A percentile compares a stretch with the other conserved stretches of the same genome.
phyloP scores from a whole-genome alignment of 1,140 invertebrate species.

The Magallana angulata region DNA sequence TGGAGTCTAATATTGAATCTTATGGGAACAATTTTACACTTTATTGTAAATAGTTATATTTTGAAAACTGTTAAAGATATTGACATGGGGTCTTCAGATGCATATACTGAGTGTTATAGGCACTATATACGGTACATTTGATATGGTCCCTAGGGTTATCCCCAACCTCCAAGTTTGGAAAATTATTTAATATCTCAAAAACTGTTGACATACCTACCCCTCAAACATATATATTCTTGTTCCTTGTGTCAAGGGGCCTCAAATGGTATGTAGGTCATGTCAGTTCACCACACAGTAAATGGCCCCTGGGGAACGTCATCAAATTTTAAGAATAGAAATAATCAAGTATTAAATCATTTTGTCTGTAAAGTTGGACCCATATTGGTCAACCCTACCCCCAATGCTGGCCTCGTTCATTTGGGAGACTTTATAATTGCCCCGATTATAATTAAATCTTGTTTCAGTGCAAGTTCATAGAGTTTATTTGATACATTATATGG shows the following conservation, averaged over 20 bases:
- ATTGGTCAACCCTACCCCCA: background rate
- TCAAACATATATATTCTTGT: background rate
- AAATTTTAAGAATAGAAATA: background rate
- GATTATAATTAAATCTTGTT: slow-evolving; percentile 1
- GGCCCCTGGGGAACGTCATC: background rate
- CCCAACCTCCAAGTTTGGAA: background rate
- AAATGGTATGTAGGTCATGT: background rate
- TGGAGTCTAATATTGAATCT: background rate
- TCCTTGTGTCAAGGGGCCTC: background rate
- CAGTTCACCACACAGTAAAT: background rate
- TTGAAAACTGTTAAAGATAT: background rate
- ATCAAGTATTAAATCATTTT: background rate
- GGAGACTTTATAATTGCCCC: background rate
- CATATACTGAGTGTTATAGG: background rate
- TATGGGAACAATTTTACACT: background rate
- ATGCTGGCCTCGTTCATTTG: background rate
- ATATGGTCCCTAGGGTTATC: background rate
- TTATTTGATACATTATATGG: too few relatives aligned
- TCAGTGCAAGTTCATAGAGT: too few relatives aligned
- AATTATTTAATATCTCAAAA: background rate
- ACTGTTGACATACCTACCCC: background rate
- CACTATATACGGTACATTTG: background rate
- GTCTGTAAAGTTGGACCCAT: background rate
- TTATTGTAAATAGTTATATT: background rate
- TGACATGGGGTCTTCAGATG: background rate